Evolutionary conservation across 2,797 vertebrate genomes (phyloP), one percentile per base, ranked within the genome.

Genomic region (Sebastes jordani): DNA sequence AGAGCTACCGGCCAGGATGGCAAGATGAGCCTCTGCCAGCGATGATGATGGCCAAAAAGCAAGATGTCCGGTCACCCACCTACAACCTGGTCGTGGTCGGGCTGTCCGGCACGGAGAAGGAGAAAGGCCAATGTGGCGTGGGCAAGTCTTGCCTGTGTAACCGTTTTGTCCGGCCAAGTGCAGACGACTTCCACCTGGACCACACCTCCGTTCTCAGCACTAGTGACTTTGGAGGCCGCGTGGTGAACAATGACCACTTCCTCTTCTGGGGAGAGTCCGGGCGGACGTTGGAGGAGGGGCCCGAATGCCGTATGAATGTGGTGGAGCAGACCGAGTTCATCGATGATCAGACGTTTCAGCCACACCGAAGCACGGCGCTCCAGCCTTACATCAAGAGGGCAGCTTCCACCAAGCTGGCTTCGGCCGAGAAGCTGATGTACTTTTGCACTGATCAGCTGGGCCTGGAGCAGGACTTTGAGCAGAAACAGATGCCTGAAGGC

Each of bases 251-350:
- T 93, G 98, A 99, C 92, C 98, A 99, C 88, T 99, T 99, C 88
- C 95, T 99, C 13, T 99, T 98, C 93, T 99, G 98, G 98, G 98
- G 98, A n/a, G 98, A 99, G 80, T 96, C 97, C 1, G 89, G 85
- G 6, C 94, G 97, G 25, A 82, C 93, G 0, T 77, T 97, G 95
- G 99, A 99, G 92, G 99, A 99, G 73, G 97, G 97, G 3, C 93
- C 95, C 1, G 99, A 99, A 69, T 98, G 96, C 82, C 95, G 94
- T 4, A 94, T 97, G 87, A 98, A 99, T 77, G 96, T 99, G 29
- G 98, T 99, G 95, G 99, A 99, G 72, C 99, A 99, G 95, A 99
- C 99, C 0, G 99, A 99, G 79, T 99, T 99, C 72, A 99, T 99
- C 0, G 99, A 99, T 36, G 99, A 99, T 84, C 98, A 99, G 88